Evolutionary conservation across 2,888 invertebrate species (phyloP), one percentile per base, ranked within the genome.

Genomic region (Eristalinus aeneus): DNA sequence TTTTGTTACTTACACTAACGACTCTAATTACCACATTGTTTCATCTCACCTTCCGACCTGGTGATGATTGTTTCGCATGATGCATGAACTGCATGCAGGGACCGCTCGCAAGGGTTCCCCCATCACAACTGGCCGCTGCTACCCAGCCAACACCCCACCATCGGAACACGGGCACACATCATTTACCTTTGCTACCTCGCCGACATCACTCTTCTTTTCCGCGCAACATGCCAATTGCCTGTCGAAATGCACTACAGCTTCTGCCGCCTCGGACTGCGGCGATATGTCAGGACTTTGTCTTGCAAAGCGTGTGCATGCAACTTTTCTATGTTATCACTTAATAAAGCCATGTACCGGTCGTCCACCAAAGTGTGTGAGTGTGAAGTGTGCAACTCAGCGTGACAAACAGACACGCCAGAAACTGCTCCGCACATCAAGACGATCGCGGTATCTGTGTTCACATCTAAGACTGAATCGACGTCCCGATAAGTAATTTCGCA

Each of bases 21-120:
- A 86, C 86, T 82, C 86, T 86, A 86, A 86, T 86, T 86, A 86
- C 86, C 86, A 86, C 86, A 86, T 86, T 86, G 86, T 86, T 86
- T 82, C 82, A 86, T 86, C 86, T 86, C 86, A 86, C 86, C 86
- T 86, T 69, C 77, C 82, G 86, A 86, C 82, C 82, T 86, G 86
- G 86, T 86, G 86, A 86, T 86, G 86, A 86, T 86, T 86, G 86
- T 82, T 86, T 86, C 82, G 86, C 86, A 86, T 86, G 86, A 86
- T 86, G 69, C 86, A 82, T 86, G 86, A 71, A 86, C 86, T 78
- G 77, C 82, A 82, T 74, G 82, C 77, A 86, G 75, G 34, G 46
- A 46, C 71, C 71, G 34, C 60, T 75, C 64, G 11, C 12, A 11
- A 32, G 22, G 46, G 64, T 32, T n/a, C 10, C 73, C 32, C 23